Base-by-base conservation (phyloP, 2,797 vertebrate species). In the Enteromius trimaculatus region DNA sequence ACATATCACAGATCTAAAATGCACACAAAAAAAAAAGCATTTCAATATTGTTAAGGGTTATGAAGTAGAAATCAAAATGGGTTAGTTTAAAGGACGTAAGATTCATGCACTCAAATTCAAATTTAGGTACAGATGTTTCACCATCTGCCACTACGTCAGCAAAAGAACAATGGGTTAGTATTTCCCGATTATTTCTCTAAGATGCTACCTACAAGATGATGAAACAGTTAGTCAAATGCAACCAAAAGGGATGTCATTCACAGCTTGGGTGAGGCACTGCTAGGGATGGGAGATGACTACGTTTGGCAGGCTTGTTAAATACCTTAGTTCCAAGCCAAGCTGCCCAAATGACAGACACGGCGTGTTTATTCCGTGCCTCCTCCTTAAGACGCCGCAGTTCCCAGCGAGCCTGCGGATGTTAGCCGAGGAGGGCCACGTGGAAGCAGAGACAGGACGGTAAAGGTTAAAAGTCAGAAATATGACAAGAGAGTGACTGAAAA, bases 261-360 rank as follows among this genome's bases (percentile, higher is more conserved):
- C 29, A 64, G 81, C 23, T 68, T 47, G 37, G 79, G 47, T 69
- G 66, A 53, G 70, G 6, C 10, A 14, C 44, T 47, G 44, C 44
- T 47, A 47, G 62, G 58, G 34, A 58, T 80, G 69, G 65, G 19
- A 77, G 74, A 66, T 77, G 21, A 86, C 90, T 89, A 91, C 3
- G 89, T 79, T 87, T 88, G 87, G 90, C 89, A 90, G 90, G 87
- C 91, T 91, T 91, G 89, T 92, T 87, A 95, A 96, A 96, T 98
- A 99, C 98, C 98, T 99, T 97, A 87, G 96, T 96, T 96, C 97
- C 98, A 94, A 97, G 96, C 98, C 98, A 99, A 95, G 94, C 97
- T 96, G 97, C 96, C 98, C 97, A 98, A 95, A 99, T 97, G 95
- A 98, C 98, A 94, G 97, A 96, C 93, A 98, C 96, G 90, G 97